Percentiles rank a stretch among this genome's conserved stretches.
These are phyloP conservation scores for Brachypodius melanocephalos DNA, from an alignment of 2,113 vertebrate species.

Conservation along the genomic window DNA sequence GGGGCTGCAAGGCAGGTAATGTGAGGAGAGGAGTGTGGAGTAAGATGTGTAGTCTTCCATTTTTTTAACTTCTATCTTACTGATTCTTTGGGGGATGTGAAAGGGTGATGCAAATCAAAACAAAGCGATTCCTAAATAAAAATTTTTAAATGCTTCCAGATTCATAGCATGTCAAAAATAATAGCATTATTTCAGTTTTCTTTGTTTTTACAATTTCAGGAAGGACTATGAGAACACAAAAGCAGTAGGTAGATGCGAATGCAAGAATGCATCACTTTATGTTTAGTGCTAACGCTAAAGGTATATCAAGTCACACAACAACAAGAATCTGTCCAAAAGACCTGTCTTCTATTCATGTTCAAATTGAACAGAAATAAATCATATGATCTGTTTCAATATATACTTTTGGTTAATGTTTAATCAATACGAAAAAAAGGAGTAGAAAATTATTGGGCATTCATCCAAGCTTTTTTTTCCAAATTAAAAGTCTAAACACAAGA, in stretches of 20 bases:
- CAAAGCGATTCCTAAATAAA: not conserved
- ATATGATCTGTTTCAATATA: not conserved
- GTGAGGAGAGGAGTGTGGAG: not conserved
- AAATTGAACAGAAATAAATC: not conserved
- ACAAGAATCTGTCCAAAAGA: not conserved
- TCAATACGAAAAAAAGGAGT: not conserved
- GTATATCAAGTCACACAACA: not conserved
- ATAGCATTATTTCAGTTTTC: not conserved
- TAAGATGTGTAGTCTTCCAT: not conserved
- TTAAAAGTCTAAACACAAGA: not conserved
- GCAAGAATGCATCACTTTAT: not conserved
- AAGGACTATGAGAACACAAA: not conserved
- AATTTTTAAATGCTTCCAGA: not conserved
- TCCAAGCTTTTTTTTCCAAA: not conserved
- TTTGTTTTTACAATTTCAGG: not conserved
- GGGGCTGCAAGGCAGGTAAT: not conserved
- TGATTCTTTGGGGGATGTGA: not conserved
- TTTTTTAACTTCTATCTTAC: not conserved
- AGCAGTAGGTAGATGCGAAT: not conserved
- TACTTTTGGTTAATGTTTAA: conserved; percentile 23
- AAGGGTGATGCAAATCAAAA: not conserved
- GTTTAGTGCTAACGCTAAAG: not conserved
- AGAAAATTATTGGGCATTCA: not conserved
- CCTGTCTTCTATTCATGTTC: not conserved
- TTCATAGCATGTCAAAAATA: not conserved